Evolutionary conservation across 1,140 invertebrate genomes (phyloP), one percentile per base, ranked within the genome.

Genomic region (Drosophila sturtevanti): DNA sequence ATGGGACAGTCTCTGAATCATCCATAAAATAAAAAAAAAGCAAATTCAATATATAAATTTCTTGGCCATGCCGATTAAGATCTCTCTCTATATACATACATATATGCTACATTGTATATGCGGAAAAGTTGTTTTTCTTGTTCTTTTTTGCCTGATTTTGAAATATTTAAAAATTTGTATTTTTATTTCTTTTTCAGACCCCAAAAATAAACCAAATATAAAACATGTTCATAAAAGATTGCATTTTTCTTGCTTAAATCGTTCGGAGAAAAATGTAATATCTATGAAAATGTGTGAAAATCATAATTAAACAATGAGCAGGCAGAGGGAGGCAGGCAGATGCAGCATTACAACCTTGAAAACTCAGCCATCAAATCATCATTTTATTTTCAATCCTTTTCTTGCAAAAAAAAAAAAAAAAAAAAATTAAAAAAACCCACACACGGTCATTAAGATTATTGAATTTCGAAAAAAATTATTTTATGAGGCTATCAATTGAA

Each of bases 401-500:
- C 41, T 31, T 31, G 6, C 27, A 31, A 31, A 0, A 31, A 31
- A 7, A 31, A 31, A 7, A 4, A 31, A 31, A 31, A 31, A 6
- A 4, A 31, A 24, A n/a, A n/a, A n/a, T n/a, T n/a, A n/a, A n/a
- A n/a, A n/a, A n/a, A n/a, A n/a, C n/a, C n/a, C n/a, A n/a, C n/a
- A n/a, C n/a, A n/a, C n/a, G n/a, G n/a, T 3, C 18, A 21, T 48
- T 21, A 48, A 48, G 9, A 48, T 48, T 48, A 48, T 48, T 48
- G 41, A 48, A 11, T 48, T 48, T 48, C 11, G 6, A 16, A 16
- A 44, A 21, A 48, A n/a, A n/a, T n/a, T 48, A 48, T 6, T 48
- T 48, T 48, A 48, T 21, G 41, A 48, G 41, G 41, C 41, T 11
- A 48, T 48, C 64, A 66, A 35, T 27, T 62, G 24, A 37, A 65